A percentile compares a stretch with the other conserved stretches of the same genome.
These are phyloP conservation scores for Caenorhabditis brenneri DNA, from an alignment of 1,140 invertebrate genomes.

Conservation along the genomic window DNA sequence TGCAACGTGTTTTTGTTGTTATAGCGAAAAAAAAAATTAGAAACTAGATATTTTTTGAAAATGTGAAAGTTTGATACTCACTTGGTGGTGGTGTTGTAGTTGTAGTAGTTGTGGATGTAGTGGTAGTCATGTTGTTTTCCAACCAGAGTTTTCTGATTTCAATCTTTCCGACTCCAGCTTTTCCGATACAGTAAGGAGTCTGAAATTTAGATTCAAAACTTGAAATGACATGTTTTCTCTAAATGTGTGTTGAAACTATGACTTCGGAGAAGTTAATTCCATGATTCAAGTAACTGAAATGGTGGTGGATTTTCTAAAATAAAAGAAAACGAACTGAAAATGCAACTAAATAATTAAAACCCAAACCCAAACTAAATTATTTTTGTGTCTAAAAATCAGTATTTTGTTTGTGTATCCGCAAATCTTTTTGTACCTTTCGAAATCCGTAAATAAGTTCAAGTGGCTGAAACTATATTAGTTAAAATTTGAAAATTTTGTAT, in stretches of 20 bases:
- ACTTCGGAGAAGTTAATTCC: not conserved
- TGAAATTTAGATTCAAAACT: not conserved
- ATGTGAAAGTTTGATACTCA: not conserved
- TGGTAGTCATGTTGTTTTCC: conserved; percentile 35
- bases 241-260: conserved; percentile 13
- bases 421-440: conserved; percentile 39
- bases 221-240: not conserved
- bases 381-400: not conserved
- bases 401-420: not conserved
- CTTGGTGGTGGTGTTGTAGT: conserved; percentile 27
- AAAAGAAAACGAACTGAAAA: not conserved
- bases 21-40: too few species aligned
- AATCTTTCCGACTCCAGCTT: not conserved
- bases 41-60: not conserved
- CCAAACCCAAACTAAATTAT: not conserved
- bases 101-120: conserved; percentile 21
- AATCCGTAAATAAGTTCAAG: conserved; percentile 51
- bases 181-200: conserved; percentile 49
- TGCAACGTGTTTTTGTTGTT: too few species aligned
- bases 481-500: not conserved
- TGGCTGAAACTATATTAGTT: conserved; percentile 50
- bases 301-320: not conserved
- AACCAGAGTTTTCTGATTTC: conserved; percentile 49
- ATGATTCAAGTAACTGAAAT: conserved; percentile 20
- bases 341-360: not conserved